Conservation (phyloP, 2,113 vertebrate species). For the Melanostigma gelatinosum region DNA sequence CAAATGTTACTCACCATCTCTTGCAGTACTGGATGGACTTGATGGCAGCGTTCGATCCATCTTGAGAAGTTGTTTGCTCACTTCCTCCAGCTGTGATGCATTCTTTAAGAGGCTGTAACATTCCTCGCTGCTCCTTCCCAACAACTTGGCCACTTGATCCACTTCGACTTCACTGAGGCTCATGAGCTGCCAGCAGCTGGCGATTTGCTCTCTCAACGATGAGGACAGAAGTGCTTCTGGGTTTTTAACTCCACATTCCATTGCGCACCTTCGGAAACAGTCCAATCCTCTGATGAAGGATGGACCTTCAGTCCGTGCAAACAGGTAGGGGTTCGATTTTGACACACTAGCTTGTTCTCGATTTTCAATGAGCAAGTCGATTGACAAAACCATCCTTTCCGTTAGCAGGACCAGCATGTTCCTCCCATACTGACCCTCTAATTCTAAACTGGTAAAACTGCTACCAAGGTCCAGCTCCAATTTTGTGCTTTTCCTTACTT, state of each 20-base stretch:
- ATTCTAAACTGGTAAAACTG: constrained; percentile 69
- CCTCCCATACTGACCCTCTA: constrained; percentile 77
- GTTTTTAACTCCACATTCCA: constrained; percentile 75
- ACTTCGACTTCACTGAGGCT: constrained; percentile 68
- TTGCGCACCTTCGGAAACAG: constrained; percentile 71
- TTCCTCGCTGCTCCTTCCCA: constrained; percentile 61
- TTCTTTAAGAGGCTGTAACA: constrained; percentile 59
- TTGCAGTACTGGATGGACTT: constrained; percentile 24
- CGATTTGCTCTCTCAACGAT: constrained; percentile 74
- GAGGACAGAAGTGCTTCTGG: constrained; percentile 73
- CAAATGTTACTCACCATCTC: constrained; percentile 57
- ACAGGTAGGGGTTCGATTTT: constrained; percentile 74
- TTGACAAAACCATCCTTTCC: constrained; percentile 67
- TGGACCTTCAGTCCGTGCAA: constrained; percentile 77
- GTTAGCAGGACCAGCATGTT: constrained; percentile 78
- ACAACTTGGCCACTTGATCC: constrained; percentile 64
- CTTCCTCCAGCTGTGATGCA: constrained; percentile 65
- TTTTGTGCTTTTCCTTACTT: constrained; percentile 73
- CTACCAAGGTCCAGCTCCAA: constrained; percentile 71
- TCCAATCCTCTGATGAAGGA: constrained; percentile 77
- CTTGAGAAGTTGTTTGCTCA: constrained; percentile 71
- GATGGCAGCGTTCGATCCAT: constrained; percentile 59
- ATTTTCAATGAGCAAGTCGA: constrained; percentile 70
- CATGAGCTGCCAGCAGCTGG: constrained; percentile 77
- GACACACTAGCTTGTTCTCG: constrained; percentile 69